phyloP scores from a whole-genome alignment of 2,113 vertebrate genomes.

The Ptilorrhoa leucosticta region DNA sequence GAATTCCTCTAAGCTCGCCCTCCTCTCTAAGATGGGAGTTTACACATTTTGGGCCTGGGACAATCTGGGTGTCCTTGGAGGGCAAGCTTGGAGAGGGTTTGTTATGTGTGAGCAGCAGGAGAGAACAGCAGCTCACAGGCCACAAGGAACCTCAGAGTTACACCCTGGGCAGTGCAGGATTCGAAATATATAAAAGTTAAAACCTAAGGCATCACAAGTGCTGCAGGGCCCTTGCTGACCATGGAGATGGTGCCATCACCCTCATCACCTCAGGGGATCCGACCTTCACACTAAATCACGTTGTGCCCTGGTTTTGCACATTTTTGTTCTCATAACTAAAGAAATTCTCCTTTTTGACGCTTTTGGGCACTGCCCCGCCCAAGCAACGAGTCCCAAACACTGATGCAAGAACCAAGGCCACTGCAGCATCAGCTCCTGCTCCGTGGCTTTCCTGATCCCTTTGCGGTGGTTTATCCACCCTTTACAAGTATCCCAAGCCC shows the following conservation, averaged over 20 bases:
- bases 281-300: fast-evolving
- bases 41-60: too few relatives aligned
- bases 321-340: fast-evolving
- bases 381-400: fast-evolving
- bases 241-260: fast-evolving
- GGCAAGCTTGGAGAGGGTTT: too few relatives aligned
- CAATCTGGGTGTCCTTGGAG: too few relatives aligned
- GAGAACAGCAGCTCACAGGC: too few relatives aligned
- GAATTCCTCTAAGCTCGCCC: too few relatives aligned
- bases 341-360: fast-evolving
- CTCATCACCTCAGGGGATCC: fast-evolving
- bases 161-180: too few relatives aligned
- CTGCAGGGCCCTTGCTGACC: neutral
- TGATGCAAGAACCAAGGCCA: fast-evolving
- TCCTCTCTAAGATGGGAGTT: too few relatives aligned
- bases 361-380: neutral
- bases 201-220: too few relatives aligned
- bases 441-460: neutral
- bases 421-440: neutral
- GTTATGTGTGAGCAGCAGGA: too few relatives aligned
- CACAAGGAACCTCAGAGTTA: too few relatives aligned
- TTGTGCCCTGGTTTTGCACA: fast-evolving
- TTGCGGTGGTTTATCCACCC: fast-evolving
- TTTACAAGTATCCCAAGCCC: fast-evolving
- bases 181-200: too few relatives aligned